Evolutionary conservation across 2,113 vertebrate genomes (phyloP), one percentile per base, ranked within the genome.

Genomic region (Clarias macrocephalus): DNA sequence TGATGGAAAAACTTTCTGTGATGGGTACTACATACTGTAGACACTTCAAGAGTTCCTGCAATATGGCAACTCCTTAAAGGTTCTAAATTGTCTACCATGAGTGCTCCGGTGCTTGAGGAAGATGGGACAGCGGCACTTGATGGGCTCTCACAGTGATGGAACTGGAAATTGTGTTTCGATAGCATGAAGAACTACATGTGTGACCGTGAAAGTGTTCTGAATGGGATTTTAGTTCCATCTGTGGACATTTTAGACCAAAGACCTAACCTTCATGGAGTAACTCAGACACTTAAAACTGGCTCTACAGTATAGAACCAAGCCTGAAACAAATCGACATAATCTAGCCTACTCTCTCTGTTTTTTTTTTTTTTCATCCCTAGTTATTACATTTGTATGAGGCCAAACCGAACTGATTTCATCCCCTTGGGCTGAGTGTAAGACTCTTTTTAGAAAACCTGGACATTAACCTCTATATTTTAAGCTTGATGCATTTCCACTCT

Each of bases 51-150:
- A 70, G 66, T 33, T 70, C 66, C 66, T 70, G 15, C 66, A 18
- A 30, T 33, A 7, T 70, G 15, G 33, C 16, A 37, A 18, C 68
- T 7, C 68, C 68, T 70, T 66, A 66, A 66, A 28, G 65, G 65
- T 28, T 70, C 30, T 70, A 19, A 19, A 70, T 33, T 19, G 16
- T 70, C 12, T 70, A 75, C 88, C 85, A 54, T 68, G 60, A 85
- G 73, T 84, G 63, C 80, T 83, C 81, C 82, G 33, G 85, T 84
- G 72, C 89, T 86, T 83, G 84, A 85, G 73, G 82, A 84, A 72
- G 83, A 72, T 65, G 73, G 83, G 73, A 88, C 87, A 83, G 86
- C 77, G 85, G 85, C 79, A 86, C 76, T 89, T 75, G 80, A 57
- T 72, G 56, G 81, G 72, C 63, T 73, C 79, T 90, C 87, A 48